Conservation (phyloP, 2,888 invertebrate genomes). For the Acronicta aceris region DNA sequence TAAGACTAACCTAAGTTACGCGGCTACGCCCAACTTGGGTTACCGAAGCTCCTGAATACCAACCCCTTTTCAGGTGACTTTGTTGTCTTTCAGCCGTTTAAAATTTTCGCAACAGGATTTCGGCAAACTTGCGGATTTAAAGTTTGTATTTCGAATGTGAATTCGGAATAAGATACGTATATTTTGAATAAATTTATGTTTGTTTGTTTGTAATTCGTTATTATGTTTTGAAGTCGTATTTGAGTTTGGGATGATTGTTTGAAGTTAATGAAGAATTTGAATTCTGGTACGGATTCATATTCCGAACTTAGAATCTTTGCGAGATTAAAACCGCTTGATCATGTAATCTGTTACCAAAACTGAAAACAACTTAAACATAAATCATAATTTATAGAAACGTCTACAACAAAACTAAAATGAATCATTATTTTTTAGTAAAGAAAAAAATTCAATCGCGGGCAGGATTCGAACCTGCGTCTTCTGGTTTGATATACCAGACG, state of each 20-base stretch:
- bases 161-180: conserved; percentile 61
- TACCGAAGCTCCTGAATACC: conserved; percentile 79
- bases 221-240: conserved; percentile 53
- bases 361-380: not conserved
- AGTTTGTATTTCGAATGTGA: conserved; percentile 76
- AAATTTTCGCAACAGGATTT: conserved; percentile 75
- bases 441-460: too few species aligned
- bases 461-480: too few species aligned
- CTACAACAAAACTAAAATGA: conserved; percentile 1
- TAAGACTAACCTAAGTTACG: conserved; percentile 82
- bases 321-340: not conserved
- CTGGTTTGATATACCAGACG: too few species aligned
- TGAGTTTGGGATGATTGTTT: conserved; percentile 49
- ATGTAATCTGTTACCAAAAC: conserved; percentile 1
- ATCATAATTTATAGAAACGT: not conserved
- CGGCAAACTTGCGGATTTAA: conserved; percentile 75
- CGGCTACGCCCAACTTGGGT: conserved; percentile 82
- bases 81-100: conserved; percentile 68
- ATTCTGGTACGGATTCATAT: conserved; percentile 31
- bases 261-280: conserved; percentile 44
- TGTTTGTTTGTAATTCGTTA: conserved; percentile 60
- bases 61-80: conserved; percentile 84
- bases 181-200: conserved; percentile 68
- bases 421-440: too few species aligned
- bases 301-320: conserved; percentile 2